Percentiles rank a stretch among this genome's conserved stretches.
These are phyloP conservation scores for Megalops cyprinoides DNA, from an alignment of 2,797 vertebrate genomes.

Conservation along the genomic window DNA sequence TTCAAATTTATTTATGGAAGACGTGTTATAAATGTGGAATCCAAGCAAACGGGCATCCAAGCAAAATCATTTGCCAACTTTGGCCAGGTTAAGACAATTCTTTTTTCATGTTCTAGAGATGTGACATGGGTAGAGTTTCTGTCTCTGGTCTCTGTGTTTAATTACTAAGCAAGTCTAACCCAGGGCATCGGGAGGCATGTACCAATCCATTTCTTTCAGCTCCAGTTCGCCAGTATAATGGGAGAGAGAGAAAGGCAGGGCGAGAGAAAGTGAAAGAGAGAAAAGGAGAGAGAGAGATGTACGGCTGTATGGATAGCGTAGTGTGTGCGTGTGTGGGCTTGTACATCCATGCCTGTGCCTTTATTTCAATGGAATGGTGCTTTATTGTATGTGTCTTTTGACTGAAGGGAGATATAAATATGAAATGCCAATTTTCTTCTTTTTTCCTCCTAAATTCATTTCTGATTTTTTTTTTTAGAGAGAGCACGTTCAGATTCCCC, in stretches of 20 bases:
- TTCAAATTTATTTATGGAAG: no score
- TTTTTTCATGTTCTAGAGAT: not conserved
- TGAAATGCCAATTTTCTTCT: not conserved
- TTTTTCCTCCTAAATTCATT: not conserved
- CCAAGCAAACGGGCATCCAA: not conserved
- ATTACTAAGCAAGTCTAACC: slow-evolving; percentile 44
- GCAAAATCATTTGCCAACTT: no score
- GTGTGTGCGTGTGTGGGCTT: not conserved
- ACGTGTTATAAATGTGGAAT: not conserved
- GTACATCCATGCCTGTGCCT: not conserved
- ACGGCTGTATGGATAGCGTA: slow-evolving; percentile 20
- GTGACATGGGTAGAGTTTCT: not conserved
- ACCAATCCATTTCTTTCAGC: slow-evolving; percentile 63
- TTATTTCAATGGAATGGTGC: no score
- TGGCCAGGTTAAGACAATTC: no score
- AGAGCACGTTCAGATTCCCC: not conserved
- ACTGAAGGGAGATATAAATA: not conserved
- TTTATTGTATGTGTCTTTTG: not conserved
- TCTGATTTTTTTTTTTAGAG: not conserved
- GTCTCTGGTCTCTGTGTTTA: slow-evolving; percentile 12
- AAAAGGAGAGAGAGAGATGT: not conserved
- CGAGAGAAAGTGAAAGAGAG: not conserved
- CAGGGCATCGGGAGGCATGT: slow-evolving; percentile 59
- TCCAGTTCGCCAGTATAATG: slow-evolving; percentile 69
- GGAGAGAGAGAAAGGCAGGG: slow-evolving; percentile 38